phyloP scores from a whole-genome alignment of 30 jellyfish, hydroid and myxozoan species.

The Catostylus mosaicus region DNA sequence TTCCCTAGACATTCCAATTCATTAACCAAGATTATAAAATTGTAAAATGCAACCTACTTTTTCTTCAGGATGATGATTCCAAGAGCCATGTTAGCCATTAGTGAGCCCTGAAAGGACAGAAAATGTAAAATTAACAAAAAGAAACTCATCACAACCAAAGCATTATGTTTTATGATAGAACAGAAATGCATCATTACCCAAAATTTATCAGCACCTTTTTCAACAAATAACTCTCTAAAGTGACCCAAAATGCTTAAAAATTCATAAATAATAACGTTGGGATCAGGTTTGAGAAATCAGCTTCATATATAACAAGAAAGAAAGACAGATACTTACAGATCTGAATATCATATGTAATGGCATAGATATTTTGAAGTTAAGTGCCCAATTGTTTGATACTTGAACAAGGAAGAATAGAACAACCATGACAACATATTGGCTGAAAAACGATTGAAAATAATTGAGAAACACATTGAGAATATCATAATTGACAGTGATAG shows the following conservation, averaged over 20 bases:
- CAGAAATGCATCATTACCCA: too few relatives aligned
- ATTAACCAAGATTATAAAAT: too few relatives aligned
- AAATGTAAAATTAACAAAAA: background rate
- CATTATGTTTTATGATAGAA: too few relatives aligned
- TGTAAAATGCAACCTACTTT: constrained; percentile 38
- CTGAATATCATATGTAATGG: constrained; percentile 92
- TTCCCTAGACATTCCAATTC: too few relatives aligned
- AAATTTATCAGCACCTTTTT: too few relatives aligned
- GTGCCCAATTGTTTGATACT: constrained; percentile 83
- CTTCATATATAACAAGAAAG: too few relatives aligned
- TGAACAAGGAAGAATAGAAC: constrained; percentile 73
- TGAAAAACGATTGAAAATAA: constrained; percentile 6
- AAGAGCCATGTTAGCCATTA: constrained; percentile 83
- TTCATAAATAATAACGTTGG: too few relatives aligned
- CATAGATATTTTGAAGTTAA: constrained; percentile 84
- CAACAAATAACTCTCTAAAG: too few relatives aligned
- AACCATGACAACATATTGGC: constrained; percentile 82
- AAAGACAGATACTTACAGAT: constrained; percentile 71
- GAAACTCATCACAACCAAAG: too few relatives aligned
- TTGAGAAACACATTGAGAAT: background rate
- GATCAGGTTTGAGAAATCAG: too few relatives aligned
- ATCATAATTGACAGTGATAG: too few relatives aligned
- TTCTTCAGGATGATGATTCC: constrained; percentile 79
- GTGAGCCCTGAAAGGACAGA: constrained; percentile 72
- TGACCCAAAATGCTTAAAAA: too few relatives aligned